Base-by-base conservation (phyloP, 2,888 invertebrate species). In the Tetragonisca angustula region DNA sequence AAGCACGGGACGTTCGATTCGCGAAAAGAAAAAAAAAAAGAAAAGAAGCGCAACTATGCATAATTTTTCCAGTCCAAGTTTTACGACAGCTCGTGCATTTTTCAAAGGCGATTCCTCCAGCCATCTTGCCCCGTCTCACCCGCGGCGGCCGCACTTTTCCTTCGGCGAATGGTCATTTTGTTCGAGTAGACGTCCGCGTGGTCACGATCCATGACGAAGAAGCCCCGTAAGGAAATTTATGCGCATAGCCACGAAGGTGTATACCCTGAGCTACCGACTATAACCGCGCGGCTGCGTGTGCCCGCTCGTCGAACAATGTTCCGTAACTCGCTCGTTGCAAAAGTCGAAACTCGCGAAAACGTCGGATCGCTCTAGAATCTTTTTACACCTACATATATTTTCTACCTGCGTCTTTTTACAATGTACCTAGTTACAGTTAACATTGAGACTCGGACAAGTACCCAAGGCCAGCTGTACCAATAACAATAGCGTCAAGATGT, bases 151-250 rank as follows among this genome's bases (percentile, higher is more conserved):
- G 56, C 50, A 61, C 73, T 78, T 81, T 72, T 81, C 85, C 79
- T 81, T 76, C 72, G 77, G 79, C 76, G 82, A 68, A 62, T 76
- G 81, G 78, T 85, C 82, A 86, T 86, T 86, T 85, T 77, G 82
- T 85, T 85, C 85, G 85, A 82, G 85, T 49, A 85, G 80, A 84
- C 84, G 86, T 79, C 79, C 56, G 56, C 86, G 77, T 86, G 81
- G 84, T 79, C 87, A 85, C 79, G 78, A 81, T 83, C 83, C 86
- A 79, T 88, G 88, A 88, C 85, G 89, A 76, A 84, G 88, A 85
- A 85, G 87, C 82, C 73, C 85, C 79, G 87, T 86, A 88, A 87
- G 88, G 84, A 89, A 90, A 90, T 89, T 88, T 88, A 90, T 88
- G 87, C 83, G 79, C 76, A 87, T 79, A 76, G 81, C 77, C 78